These are phyloP conservation scores for Macropus fuliginosus DNA, from an alignment of 2,797 vertebrate genomes.

Conservation along the genomic window DNA sequence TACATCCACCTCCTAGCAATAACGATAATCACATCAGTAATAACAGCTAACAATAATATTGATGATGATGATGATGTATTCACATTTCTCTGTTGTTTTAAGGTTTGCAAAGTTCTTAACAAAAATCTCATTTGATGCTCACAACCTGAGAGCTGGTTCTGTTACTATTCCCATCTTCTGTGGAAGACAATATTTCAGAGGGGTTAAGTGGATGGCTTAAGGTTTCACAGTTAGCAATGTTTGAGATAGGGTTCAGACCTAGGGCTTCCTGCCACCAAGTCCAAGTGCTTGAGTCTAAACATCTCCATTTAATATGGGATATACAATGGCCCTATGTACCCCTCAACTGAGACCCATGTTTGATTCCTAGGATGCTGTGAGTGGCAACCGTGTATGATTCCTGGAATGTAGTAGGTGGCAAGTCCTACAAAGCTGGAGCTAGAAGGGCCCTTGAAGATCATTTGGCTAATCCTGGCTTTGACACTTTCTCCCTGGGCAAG, in stretches of 20 bases:
- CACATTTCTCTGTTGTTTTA: neutral
- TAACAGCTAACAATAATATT: neutral
- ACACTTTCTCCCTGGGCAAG: too few species aligned
- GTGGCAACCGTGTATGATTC: too few species aligned
- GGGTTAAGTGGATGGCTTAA: neutral
- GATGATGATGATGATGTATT: neutral
- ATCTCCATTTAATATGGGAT: neutral
- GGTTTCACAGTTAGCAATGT: neutral
- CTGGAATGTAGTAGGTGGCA: too few species aligned
- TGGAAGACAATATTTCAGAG: neutral
- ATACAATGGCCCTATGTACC: neutral
- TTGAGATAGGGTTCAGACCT: neutral
- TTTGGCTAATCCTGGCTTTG: too few species aligned
- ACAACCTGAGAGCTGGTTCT: neutral
- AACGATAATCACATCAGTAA: neutral
- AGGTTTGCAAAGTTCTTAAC: neutral
- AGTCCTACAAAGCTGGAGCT: too few species aligned
- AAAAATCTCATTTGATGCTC: neutral
- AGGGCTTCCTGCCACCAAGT: neutral
- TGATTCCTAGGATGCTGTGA: too few species aligned
- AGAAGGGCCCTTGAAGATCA: too few species aligned
- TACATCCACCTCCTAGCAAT: neutral
- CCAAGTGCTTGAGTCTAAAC: neutral
- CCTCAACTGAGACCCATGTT: neutral
- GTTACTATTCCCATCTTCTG: neutral